A percentile compares a stretch with the other conserved stretches of the same genome.
phyloP scores from a whole-genome alignment of 1,140 invertebrate genomes.

The Drosophila funebris region DNA sequence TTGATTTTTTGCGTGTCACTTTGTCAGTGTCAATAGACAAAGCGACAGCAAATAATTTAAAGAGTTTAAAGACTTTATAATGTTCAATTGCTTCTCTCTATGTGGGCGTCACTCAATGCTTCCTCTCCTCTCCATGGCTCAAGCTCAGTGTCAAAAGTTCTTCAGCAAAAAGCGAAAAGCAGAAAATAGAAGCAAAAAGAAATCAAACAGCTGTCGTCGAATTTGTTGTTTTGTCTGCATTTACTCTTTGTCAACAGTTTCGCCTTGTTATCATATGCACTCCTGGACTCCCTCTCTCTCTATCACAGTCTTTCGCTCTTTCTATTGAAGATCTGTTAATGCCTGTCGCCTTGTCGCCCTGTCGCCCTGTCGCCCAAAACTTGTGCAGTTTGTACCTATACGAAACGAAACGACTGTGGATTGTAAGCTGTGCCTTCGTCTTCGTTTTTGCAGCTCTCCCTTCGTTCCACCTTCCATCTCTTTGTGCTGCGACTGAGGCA shows the following conservation, averaged over 20 bases:
- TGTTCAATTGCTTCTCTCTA: constrained; percentile 7
- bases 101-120: constrained; percentile 55
- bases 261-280: constrained; percentile 40
- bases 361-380: constrained; percentile 3
- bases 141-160: constrained; percentile 68
- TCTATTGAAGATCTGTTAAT: constrained; percentile 41
- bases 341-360: constrained; percentile 1
- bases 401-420: constrained; percentile 18
- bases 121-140: neutral
- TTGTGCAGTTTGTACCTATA: constrained; percentile 18
- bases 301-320: neutral
- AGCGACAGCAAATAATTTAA: constrained; percentile 11
- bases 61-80: constrained; percentile 38
- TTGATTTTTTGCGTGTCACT: constrained; percentile 74
- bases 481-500: constrained; percentile 14
- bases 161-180: constrained; percentile 21
- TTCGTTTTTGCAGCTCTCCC: constrained; percentile 34
- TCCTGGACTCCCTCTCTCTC: neutral
- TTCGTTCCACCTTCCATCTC: constrained; percentile 5
- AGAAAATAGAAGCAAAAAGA: constrained; percentile 2
- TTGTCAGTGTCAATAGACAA: constrained; percentile 67
- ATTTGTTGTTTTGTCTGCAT: constrained; percentile 41
- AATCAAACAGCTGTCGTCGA: constrained; percentile 62
- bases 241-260: constrained; percentile 34
- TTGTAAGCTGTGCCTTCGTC: neutral